Percentiles rank a stretch among this genome's conserved stretches.
phyloP scores from a whole-genome alignment of 2,888 invertebrate genomes.

The Machimus atricapillus region DNA sequence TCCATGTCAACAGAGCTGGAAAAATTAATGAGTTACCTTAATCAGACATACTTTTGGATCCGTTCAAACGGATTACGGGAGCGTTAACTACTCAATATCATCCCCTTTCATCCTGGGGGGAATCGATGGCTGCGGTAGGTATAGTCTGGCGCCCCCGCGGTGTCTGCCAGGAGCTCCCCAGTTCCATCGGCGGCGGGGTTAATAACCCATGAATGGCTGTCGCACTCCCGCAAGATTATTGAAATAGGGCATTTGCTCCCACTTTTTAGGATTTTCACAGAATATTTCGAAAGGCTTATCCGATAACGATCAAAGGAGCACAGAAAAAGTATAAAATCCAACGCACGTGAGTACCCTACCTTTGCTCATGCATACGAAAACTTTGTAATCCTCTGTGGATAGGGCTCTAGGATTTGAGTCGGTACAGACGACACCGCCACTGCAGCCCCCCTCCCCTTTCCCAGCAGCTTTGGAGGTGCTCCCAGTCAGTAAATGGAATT shows the following conservation, averaged over 20 bases:
- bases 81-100: neutral
- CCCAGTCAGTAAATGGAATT: neutral
- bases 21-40: neutral
- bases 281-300: conserved; percentile 10
- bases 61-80: neutral
- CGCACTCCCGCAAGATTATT: conserved; percentile 5
- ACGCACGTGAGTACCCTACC: conserved; percentile 4
- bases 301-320: conserved; percentile 15
- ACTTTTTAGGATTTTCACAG: conserved; percentile 21
- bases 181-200: neutral
- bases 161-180: neutral
- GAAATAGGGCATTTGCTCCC: conserved; percentile 15
- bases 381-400: neutral
- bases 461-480: neutral
- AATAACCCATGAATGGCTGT: neutral
- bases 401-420: neutral
- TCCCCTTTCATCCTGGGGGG: neutral
- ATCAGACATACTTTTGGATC: neutral
- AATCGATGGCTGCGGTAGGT: neutral
- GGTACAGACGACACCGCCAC: neutral
- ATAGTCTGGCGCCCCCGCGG: neutral
- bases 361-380: conserved; percentile 23
- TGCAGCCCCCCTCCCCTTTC: neutral
- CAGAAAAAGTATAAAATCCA: neutral
- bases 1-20: neutral